Conservation (phyloP, 2,888 invertebrate species). For the Synergus japonicus region DNA sequence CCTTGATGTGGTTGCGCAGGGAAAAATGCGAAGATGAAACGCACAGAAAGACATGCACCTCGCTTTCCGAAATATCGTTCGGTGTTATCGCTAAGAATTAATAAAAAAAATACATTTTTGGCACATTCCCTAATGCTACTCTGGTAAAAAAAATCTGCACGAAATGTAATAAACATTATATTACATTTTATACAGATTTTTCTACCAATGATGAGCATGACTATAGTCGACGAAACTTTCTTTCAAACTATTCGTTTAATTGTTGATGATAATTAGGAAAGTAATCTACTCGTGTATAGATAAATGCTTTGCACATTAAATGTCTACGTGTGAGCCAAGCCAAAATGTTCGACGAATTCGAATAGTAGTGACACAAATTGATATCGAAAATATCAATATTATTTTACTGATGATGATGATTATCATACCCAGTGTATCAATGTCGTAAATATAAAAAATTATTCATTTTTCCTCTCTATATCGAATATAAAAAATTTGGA, state of each 20-base stretch:
- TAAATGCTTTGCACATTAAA: slow-evolving; percentile 33
- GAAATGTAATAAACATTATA: too few species aligned
- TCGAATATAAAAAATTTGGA: neutral
- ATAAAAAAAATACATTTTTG: slow-evolving; percentile 41
- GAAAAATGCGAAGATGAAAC: slow-evolving; percentile 45
- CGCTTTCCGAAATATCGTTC: slow-evolving; percentile 51
- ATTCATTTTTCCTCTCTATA: too few species aligned
- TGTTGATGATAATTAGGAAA: slow-evolving; percentile 36
- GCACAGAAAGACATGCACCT: slow-evolving; percentile 52
- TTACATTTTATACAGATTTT: too few species aligned
- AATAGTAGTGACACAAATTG: neutral
- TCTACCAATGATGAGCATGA: slow-evolving; percentile 26
- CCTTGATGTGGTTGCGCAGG: slow-evolving; percentile 1
- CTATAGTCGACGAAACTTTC: slow-evolving; percentile 60
- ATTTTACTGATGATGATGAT: too few species aligned
- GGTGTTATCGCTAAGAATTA: slow-evolving; percentile 48
- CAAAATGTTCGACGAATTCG: neutral
- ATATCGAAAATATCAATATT: too few species aligned
- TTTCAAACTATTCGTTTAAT: slow-evolving; percentile 33
- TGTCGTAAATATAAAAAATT: neutral
- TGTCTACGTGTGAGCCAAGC: slow-evolving; percentile 7
- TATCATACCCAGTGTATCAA: too few species aligned
- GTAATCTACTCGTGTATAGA: slow-evolving; percentile 23
- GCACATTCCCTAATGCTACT: slow-evolving; percentile 49
- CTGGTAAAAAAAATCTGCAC: too few species aligned